Conservation (phyloP, 2,888 invertebrate genomes). For the Lycaena phlaeas region DNA sequence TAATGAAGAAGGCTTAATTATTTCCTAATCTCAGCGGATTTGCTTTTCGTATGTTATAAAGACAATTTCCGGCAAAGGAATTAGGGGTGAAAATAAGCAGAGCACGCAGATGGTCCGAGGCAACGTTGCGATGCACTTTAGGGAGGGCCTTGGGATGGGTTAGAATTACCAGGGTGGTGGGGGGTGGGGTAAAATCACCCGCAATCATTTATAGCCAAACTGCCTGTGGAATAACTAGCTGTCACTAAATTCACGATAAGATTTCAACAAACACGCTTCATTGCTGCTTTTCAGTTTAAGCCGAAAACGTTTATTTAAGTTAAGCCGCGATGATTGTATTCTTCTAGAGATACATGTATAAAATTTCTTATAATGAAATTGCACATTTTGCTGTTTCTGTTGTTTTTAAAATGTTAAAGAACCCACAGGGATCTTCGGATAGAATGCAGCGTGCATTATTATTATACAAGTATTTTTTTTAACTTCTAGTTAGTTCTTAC, state of each 20-base stretch:
- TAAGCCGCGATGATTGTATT: slow-evolving; percentile 2
- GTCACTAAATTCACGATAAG: slow-evolving; percentile 51
- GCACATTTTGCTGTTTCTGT: slow-evolving; percentile 2
- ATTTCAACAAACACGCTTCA: slow-evolving; percentile 21
- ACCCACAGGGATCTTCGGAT: no score
- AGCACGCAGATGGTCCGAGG: slow-evolving; percentile 72
- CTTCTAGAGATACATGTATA: not conserved
- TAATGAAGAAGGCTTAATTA: not conserved
- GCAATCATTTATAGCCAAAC: slow-evolving; percentile 73
- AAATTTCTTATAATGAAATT: not conserved
- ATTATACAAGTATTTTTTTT: no score
- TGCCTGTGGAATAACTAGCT: slow-evolving; percentile 68
- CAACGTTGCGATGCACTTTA: slow-evolving; percentile 66
- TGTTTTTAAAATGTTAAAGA: slow-evolving; percentile 5
- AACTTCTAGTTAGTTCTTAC: no score
- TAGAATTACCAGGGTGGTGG: slow-evolving; percentile 37
- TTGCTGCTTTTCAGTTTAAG: slow-evolving; percentile 13
- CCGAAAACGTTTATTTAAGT: not conserved
- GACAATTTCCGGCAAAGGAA: slow-evolving; percentile 71
- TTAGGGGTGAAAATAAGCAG: slow-evolving; percentile 71
- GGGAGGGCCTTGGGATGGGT: slow-evolving; percentile 41
- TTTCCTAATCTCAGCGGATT: not conserved
- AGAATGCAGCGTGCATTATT: no score
- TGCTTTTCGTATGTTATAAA: slow-evolving; percentile 53
- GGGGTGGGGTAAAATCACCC: slow-evolving; percentile 70